Evolutionary conservation across 2,113 vertebrate species (phyloP), one percentile per base, ranked within the genome.

Genomic region (Mixornis gularis): DNA sequence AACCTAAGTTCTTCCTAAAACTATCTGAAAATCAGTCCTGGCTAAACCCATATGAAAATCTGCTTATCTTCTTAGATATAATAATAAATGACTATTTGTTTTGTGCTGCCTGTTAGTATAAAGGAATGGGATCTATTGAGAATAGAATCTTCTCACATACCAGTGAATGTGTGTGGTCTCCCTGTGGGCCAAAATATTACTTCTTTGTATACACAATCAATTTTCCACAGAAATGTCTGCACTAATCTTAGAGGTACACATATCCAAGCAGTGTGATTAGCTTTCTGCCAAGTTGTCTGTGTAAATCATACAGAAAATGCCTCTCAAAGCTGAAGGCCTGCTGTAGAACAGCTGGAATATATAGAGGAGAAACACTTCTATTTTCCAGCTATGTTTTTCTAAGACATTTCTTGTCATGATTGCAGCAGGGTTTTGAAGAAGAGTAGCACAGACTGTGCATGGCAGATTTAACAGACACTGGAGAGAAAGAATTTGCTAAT

Each of bases 201-300:
- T 89, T 88, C 53, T 40, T 48, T 68, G 8, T 60, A 19, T 71
- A 89, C 22, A 84, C 41, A 81, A 14, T 63, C 1, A 5, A 9
- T 66, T 92, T 94, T 89, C 69, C 36, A 65, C 24, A 78, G 36
- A 53, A 79, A 84, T 55, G 64, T 79, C 84, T 77, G 49, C 29
- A 26, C 41, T 55, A 64, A 27, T 21, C 71, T 64, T 62, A 40
- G 63, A 82, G 22, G 53, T 41, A 71, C 44, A 74, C 24, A 79
- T 30, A 89, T 85, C 66, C 69, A 79, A 93, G 49, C 26, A 83
- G 44, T 68, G 65, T 51, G 62, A 87, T 69, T 51, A 93, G 41
- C 58, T 95, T 68, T 87, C 55, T 91, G 94, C 82, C 93, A 93
- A 51, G 26, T 22, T 89, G 80, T 86, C 91, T 74, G 2, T 44